Evolutionary conservation across 2,113 vertebrate species (phyloP).

Genomic region (Alouatta palliata): DNA sequence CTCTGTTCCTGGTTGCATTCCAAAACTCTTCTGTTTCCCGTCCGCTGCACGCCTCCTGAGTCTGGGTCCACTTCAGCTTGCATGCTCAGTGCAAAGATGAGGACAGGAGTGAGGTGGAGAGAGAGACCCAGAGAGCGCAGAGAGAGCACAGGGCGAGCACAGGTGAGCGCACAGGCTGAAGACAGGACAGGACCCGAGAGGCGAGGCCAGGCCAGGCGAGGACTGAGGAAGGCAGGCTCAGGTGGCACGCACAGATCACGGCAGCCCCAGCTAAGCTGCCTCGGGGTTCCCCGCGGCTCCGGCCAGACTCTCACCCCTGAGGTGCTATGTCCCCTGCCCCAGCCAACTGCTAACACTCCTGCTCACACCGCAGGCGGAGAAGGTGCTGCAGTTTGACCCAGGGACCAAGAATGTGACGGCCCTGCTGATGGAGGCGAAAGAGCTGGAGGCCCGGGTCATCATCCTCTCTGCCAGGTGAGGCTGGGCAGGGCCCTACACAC

Average conservation of each 20-base stretch:
- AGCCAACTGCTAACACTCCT: slow-evolving; percentile 85
- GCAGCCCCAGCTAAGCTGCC: slow-evolving; percentile 51
- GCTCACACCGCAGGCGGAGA: slow-evolving; percentile 96
- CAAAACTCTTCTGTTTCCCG: slow-evolving; percentile 92
- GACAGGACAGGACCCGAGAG: slow-evolving; percentile 67
- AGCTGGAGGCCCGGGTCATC: slow-evolving; percentile 98
- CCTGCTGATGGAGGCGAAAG: slow-evolving; percentile 96
- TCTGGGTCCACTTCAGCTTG: slow-evolving; percentile 98
- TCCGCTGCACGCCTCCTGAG: slow-evolving; percentile 99
- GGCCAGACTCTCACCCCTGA: slow-evolving; percentile 60
- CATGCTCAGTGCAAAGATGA: slow-evolving; percentile 95
- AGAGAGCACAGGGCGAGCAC: background rate
- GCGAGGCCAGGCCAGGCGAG: slow-evolving; percentile 73
- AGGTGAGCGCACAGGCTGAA: slow-evolving; percentile 5
- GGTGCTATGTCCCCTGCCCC: slow-evolving; percentile 83
- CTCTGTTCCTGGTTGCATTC: slow-evolving; percentile 96
- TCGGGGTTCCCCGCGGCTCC: slow-evolving; percentile 62
- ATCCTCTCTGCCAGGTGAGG: slow-evolving; percentile 97
- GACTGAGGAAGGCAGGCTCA: slow-evolving; percentile 65
- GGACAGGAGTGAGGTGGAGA: slow-evolving; percentile 18
- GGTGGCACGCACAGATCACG: slow-evolving; percentile 71
- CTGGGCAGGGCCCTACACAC: fast-evolving
- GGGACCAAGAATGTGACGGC: slow-evolving; percentile 98
- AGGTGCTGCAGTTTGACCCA: slow-evolving; percentile 98
- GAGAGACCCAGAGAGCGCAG: slow-evolving; percentile 62